Evolutionary conservation across 2,888 invertebrate species (phyloP), one percentile per base, ranked within the genome.

Genomic region (Chrysolina haemoptera): DNA sequence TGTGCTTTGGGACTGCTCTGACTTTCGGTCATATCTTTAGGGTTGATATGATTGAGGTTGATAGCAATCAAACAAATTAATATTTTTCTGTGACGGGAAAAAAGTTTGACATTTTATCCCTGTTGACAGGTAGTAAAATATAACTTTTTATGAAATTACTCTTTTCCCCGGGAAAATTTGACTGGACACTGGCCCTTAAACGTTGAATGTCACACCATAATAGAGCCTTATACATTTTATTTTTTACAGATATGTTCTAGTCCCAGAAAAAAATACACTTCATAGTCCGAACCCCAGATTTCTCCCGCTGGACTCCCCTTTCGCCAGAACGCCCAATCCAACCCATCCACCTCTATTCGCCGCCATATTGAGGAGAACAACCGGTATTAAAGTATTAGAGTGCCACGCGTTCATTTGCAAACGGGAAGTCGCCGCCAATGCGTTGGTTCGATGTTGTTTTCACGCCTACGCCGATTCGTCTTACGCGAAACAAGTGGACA

Each of bases 401-500:
- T 99, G 99, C 90, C 99, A 99, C 89, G 98, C 98, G 78, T 99
- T 99, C 89, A 97, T 99, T 85, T 98, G 98, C 89, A 96, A 98
- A 83, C 93, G 97, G 73, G 97, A 98, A 88, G 95, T 97, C 86
- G 98, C 99, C 63, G 99, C 99, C 78, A 97, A 99, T 88, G 98
- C 99, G 82, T 91, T 99, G 85, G 98, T 98, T 0, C 92, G 97
- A 83, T 98, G 98, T 89, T 98, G 98, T 89, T 98, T 98, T 89
- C 98, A 98, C 89, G 97, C 98, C 66, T 98, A 98, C 89, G 98
- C 98, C 0, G 98, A 98, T 88, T 96, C 96, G 82, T 96, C 96
- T 79, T 97, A 97, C 87, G 97, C 96, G 62, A 94, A 94, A 83
- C 94, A 95, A 79, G 90, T 95, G 82, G 93, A 94, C 85, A 92